Base-by-base conservation (phyloP, 37 sponge, comb jelly and placozoan species). In the Geodia barretti region DNA sequence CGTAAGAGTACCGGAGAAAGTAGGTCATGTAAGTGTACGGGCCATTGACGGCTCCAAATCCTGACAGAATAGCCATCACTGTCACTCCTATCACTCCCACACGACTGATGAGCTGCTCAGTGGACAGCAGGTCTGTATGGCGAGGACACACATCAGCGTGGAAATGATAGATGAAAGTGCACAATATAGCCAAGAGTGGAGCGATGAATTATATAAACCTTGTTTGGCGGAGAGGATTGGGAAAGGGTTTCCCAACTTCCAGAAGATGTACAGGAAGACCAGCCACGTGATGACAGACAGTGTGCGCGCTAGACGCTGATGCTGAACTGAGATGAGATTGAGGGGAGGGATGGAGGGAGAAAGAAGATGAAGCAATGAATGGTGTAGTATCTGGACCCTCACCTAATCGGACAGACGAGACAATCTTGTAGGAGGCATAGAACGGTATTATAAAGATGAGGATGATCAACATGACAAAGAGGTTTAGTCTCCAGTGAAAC, bases 61-160 rank as follows among this genome's bases (percentile, higher is more conserved):
- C 98, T 9, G 98, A 98, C 39, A 98, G 87, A 1, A 96, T 80
- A 1, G 92, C 98, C 87, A 98, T 98, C 70, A 98, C 54, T 0
- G 98, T 98, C 29, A 98, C 98, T n/a, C 98, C 98, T 23, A 98
- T 86, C 60, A 98, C 95, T 3, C 99, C 99, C 47, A 96, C 97
- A 31, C 99, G 76, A 87, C 95, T 96, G 61, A 98, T 92, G 67
- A 87, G 82, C 90, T 98, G 97, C 81, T 96, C 98, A 39, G 96
- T 96, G 60, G 95, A 91, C 72, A 98, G 85, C 11, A 98, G 93
- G 26, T 95, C 91, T 87, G 74, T 34, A 72, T 35, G 42, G 35
- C 21, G 33, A 3, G 64, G 37, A 38, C 32, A 63, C 79, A 82
- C 40, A 39, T 17, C 60, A 74, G n/a, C 33, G n/a, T n/a, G n/a